Evolutionary conservation across 2,113 vertebrate genomes (phyloP).

Genomic region (Coregonus clupeaformis): DNA sequence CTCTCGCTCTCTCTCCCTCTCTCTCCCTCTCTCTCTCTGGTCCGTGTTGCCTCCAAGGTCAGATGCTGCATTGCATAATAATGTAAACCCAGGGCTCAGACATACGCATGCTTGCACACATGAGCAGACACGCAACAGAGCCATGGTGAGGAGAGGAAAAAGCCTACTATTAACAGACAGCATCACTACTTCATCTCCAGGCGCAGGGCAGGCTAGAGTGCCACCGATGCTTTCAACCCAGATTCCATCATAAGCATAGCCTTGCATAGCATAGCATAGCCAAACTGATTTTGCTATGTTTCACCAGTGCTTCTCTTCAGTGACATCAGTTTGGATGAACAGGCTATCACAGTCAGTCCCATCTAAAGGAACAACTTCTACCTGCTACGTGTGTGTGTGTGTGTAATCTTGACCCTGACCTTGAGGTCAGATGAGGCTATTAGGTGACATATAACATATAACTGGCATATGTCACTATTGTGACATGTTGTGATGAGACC

Average conservation of each 20-base stretch:
- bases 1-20: neutral
- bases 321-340: too few species aligned
- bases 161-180: constrained; percentile 56
- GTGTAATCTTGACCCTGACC: too few species aligned
- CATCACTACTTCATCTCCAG: constrained; percentile 49
- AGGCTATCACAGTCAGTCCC: too few species aligned
- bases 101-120: constrained; percentile 33
- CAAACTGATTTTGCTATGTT: too few species aligned
- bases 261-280: too few species aligned
- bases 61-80: constrained; percentile 67
- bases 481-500: too few species aligned
- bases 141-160: constrained; percentile 46
- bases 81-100: constrained; percentile 21
- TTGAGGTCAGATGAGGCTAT: too few species aligned
- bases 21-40: constrained; percentile 57
- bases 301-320: too few species aligned
- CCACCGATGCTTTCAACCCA: neutral
- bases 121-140: constrained; percentile 36
- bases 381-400: too few species aligned
- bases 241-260: neutral
- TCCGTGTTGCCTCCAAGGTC: constrained; percentile 68
- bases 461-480: too few species aligned
- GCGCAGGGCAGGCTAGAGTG: constrained; percentile 30
- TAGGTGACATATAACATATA: too few species aligned
- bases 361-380: too few species aligned